phyloP scores from a whole-genome alignment of 2,113 vertebrate genomes.

The Hippocampus guttulatus region DNA sequence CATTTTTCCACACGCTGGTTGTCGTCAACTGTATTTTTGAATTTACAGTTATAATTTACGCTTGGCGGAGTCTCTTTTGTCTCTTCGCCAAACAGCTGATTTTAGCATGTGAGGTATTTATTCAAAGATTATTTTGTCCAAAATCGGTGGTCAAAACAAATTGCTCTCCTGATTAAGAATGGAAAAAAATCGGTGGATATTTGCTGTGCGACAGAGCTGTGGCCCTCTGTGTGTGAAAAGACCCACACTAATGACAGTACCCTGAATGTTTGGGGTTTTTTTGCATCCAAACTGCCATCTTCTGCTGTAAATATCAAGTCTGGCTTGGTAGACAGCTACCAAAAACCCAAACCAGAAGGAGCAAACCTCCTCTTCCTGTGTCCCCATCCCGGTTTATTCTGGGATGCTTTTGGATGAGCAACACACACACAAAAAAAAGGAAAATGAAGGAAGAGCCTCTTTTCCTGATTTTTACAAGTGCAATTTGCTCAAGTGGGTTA shows the following conservation, averaged over 20 bases:
- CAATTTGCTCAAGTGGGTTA: neutral
- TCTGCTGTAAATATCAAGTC: slow-evolving; percentile 46
- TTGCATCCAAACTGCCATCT: slow-evolving; percentile 32
- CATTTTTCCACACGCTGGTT: slow-evolving; percentile 1
- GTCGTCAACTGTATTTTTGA: neutral
- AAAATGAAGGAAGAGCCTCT: slow-evolving; percentile 11
- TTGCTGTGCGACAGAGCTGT: slow-evolving; percentile 22
- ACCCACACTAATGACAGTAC: slow-evolving; percentile 16
- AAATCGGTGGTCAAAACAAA: slow-evolving; percentile 29
- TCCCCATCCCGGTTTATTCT: slow-evolving; percentile 49
- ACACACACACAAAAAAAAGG: slow-evolving; percentile 33
- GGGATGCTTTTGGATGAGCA: slow-evolving; percentile 47
- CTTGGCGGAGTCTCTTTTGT: slow-evolving; percentile 23
- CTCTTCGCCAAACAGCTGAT: slow-evolving; percentile 14
- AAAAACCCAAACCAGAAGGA: slow-evolving; percentile 31
- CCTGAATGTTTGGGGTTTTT: slow-evolving; percentile 16
- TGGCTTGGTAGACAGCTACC: slow-evolving; percentile 35
- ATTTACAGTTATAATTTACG: slow-evolving; percentile 9
- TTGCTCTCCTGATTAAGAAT: slow-evolving; percentile 29
- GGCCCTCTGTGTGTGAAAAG: neutral
- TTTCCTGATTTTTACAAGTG: slow-evolving; percentile 3
- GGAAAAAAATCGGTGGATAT: slow-evolving; percentile 8
- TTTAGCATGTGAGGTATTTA: slow-evolving; percentile 30
- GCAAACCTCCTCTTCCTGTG: slow-evolving; percentile 39
- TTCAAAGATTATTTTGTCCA: slow-evolving; percentile 49